Evolutionary conservation across 1,140 invertebrate genomes (phyloP).

Genomic region (Capitella teleta): DNA sequence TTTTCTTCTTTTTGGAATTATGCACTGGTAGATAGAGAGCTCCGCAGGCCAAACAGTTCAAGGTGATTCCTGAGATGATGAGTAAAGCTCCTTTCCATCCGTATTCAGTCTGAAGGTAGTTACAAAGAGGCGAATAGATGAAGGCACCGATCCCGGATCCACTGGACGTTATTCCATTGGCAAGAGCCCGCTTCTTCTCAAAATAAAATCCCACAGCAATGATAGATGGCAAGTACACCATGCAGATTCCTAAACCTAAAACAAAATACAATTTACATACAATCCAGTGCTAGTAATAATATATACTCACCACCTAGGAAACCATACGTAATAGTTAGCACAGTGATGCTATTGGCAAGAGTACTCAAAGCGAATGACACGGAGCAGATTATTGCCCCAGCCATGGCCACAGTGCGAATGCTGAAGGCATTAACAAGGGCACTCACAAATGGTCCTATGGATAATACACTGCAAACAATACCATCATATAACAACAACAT

Average conservation of each 20-base stretch:
- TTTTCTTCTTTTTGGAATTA: too few relatives aligned
- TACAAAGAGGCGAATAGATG: slow-evolving; percentile 52
- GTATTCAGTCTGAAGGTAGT: slow-evolving; percentile 39
- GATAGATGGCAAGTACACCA: slow-evolving; percentile 78
- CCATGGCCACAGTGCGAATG: slow-evolving; percentile 81
- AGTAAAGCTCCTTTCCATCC: slow-evolving; percentile 62
- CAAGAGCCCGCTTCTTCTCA: slow-evolving; percentile 71
- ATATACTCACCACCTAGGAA: slow-evolving; percentile 64
- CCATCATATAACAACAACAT: too few relatives aligned
- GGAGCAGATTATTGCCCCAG: slow-evolving; percentile 45
- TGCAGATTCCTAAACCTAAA: slow-evolving; percentile 69
- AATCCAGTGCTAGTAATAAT: too few relatives aligned
- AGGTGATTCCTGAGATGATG: slow-evolving; percentile 64
- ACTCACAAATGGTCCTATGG: slow-evolving; percentile 77
- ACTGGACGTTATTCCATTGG: slow-evolving; percentile 81
- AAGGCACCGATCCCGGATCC: slow-evolving; percentile 79
- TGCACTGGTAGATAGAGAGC: slow-evolving; percentile 8
- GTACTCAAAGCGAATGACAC: slow-evolving; percentile 4
- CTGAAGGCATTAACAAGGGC: slow-evolving; percentile 92
- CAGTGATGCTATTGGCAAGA: slow-evolving; percentile 6
- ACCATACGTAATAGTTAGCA: slow-evolving; percentile 71
- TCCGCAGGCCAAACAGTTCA: slow-evolving; percentile 8
- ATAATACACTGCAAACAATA: too few relatives aligned
- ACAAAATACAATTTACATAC: background rate
- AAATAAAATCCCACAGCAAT: slow-evolving; percentile 81